Percentiles rank a stretch among this genome's conserved stretches.
phyloP scores from a whole-genome alignment of 2,888 invertebrate genomes.

The Chirona hameri region DNA sequence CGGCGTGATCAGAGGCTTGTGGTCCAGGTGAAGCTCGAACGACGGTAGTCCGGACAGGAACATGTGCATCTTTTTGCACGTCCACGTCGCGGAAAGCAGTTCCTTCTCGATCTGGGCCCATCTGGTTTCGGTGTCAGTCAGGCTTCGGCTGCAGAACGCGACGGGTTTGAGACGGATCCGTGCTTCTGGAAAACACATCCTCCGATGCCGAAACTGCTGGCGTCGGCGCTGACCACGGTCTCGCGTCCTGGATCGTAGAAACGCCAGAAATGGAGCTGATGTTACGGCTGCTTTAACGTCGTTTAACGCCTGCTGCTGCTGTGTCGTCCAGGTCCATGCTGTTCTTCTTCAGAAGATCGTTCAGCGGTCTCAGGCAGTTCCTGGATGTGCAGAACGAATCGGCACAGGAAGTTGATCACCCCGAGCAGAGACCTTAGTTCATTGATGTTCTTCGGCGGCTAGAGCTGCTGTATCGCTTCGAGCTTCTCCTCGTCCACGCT shows the following conservation, averaged over 20 bases:
- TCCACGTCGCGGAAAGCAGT: background rate
- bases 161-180: background rate
- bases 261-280: slow-evolving; percentile 34
- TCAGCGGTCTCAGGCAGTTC: slow-evolving; percentile 80
- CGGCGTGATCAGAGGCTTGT: background rate
- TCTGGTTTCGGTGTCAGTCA: background rate
- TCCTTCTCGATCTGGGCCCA: slow-evolving; percentile 1
- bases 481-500: slow-evolving; percentile 97
- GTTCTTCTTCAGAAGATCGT: slow-evolving; percentile 81
- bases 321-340: background rate
- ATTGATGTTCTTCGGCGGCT: slow-evolving; percentile 99
- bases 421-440: slow-evolving; percentile 92
- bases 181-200: background rate
- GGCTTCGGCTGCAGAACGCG: background rate
- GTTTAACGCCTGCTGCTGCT: background rate
- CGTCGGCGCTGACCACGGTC: background rate
- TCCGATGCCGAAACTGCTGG: background rate
- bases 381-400: slow-evolving; percentile 88
- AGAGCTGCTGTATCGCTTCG: slow-evolving; percentile 93
- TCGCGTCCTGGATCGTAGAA: slow-evolving; percentile 13
- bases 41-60: background rate
- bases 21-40: background rate
- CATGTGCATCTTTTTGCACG: background rate
- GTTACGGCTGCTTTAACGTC: background rate
- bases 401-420: slow-evolving; percentile 89